phyloP scores from a whole-genome alignment of 2,888 invertebrate species.

The Clepsis dumicolana region DNA sequence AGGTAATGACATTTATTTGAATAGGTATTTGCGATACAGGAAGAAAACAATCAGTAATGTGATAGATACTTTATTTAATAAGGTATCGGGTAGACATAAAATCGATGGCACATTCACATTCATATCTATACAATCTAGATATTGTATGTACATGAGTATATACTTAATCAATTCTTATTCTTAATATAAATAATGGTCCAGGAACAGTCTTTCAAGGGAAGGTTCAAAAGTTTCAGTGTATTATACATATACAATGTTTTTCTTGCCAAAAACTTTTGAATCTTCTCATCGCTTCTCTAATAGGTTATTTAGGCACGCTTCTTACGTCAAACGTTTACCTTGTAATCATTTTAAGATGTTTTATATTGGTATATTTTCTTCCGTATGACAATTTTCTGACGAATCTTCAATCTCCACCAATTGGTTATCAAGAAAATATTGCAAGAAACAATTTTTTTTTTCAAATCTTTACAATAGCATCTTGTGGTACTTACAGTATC shows the following conservation, averaged over 20 bases:
- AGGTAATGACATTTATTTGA: neutral
- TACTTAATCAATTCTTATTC: neutral
- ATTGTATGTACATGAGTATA: conserved; percentile 4
- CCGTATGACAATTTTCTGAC: no score
- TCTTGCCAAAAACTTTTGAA: neutral
- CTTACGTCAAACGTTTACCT: neutral
- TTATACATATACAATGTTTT: neutral
- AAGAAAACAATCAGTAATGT: conserved; percentile 15
- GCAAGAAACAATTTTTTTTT: no score
- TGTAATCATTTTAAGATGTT: neutral
- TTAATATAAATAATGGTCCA: conserved; percentile 22
- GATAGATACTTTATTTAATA: conserved; percentile 29
- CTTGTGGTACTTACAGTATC: no score
- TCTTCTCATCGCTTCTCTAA: neutral
- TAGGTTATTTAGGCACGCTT: conserved; percentile 18
- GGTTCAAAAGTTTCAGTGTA: neutral
- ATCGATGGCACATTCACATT: conserved; percentile 36
- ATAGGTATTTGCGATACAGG: neutral
- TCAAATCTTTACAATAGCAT: no score
- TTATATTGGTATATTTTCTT: neutral
- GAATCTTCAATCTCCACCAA: no score
- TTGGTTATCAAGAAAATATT: no score
- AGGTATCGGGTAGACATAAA: conserved; percentile 27
- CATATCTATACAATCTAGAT: conserved; percentile 7
- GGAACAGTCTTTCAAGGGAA: conserved; percentile 30